A percentile compares a stretch with the other conserved stretches of the same genome.
phyloP scores from a whole-genome alignment of 2,888 invertebrate genomes.

The Melieria picta region DNA sequence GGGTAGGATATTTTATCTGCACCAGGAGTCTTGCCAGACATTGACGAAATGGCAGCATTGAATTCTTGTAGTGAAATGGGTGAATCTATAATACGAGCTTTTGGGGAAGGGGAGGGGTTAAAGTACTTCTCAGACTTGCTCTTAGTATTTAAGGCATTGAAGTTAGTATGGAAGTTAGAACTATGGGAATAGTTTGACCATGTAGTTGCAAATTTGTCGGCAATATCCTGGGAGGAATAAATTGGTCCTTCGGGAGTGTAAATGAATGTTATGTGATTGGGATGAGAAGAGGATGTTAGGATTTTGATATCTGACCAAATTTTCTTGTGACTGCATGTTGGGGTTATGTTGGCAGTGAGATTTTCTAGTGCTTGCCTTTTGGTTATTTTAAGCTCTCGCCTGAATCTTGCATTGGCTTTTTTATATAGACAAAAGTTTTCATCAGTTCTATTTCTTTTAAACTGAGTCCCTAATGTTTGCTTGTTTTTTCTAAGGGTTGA shows the following conservation, averaged over 20 bases:
- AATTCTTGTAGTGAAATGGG: constrained; percentile 1
- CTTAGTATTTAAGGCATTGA: background rate
- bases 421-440: background rate
- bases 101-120: background rate
- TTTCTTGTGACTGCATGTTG: constrained; percentile 14
- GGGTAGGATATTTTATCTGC: constrained; percentile 11
- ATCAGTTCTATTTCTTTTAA: too few species aligned
- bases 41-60: background rate
- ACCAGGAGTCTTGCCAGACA: constrained; percentile 2
- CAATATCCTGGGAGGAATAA: too few species aligned
- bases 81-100: background rate
- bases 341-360: constrained; percentile 3
- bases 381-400: background rate
- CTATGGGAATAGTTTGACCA: too few species aligned
- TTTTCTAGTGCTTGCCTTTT: constrained; percentile 12
- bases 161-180: too few species aligned
- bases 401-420: constrained; percentile 18
- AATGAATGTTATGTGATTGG: too few species aligned
- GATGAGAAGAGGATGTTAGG: background rate
- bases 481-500: too few species aligned
- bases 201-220: too few species aligned
- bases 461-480: too few species aligned
- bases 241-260: too few species aligned
- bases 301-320: constrained; percentile 20
- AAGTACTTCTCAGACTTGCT: too few species aligned